These are phyloP conservation scores for Xenopus tropicalis DNA, from an alignment of 2,113 vertebrate genomes.

Conservation along the genomic window UCB_Xtro_10.0 CM004447.2:137199501-137200000, in stretches of 20 bases:
- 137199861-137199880: no score
- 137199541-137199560: not conserved
- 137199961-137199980: no score
- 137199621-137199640: slow-evolving; percentile 4
- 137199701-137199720: slow-evolving; percentile 2
- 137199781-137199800: slow-evolving; percentile 11
- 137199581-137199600: not conserved
- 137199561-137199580: not conserved
- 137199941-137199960: no score
- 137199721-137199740: not conserved
- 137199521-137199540: no score
- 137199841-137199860: not conserved
- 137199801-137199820: not conserved
- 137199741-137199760: not conserved
- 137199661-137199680: slow-evolving; percentile 33
- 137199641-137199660: slow-evolving; percentile 1
- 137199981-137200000: no score
- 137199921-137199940: no score
- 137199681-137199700: slow-evolving; percentile 20
- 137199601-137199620: not conserved
- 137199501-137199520: no score
- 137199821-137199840: not conserved
- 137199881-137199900: no score
- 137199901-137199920: no score
- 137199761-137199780: slow-evolving; percentile 14